phyloP scores from a whole-genome alignment of 2,113 vertebrate genomes.

The Rissa tridactyla region DNA sequence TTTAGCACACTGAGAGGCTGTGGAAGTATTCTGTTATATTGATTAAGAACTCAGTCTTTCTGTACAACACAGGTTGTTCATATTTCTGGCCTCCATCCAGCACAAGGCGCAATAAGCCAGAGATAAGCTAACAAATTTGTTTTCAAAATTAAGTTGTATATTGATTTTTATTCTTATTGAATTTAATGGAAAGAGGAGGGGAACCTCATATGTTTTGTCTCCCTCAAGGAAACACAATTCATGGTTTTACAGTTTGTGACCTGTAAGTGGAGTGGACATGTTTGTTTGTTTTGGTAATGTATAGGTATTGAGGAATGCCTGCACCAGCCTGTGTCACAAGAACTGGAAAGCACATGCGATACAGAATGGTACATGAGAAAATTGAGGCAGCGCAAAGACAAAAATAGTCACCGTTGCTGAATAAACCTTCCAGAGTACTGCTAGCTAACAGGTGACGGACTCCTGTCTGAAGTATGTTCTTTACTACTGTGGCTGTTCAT shows the following conservation, averaged over 20 bases:
- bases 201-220: not conserved
- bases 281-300: not conserved
- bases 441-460: not conserved
- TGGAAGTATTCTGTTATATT: not conserved
- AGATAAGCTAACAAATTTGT: not conserved
- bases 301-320: not conserved
- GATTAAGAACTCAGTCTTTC: constrained; percentile 30
- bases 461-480: not conserved
- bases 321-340: not conserved
- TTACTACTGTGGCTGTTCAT: not conserved
- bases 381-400: not conserved
- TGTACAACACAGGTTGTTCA: not conserved
- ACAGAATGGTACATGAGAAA: not conserved
- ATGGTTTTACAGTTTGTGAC: not conserved
- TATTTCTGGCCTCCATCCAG: not conserved
- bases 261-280: not conserved
- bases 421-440: not conserved
- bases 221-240: not conserved
- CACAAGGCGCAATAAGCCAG: not conserved
- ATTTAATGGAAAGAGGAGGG: not conserved
- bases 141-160: constrained; percentile 24
- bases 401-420: not conserved
- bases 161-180: constrained; percentile 32
- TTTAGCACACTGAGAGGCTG: not conserved
- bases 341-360: not conserved